Evolutionary conservation across 2,888 invertebrate species (phyloP).

Genomic region (Gibbula magus): DNA sequence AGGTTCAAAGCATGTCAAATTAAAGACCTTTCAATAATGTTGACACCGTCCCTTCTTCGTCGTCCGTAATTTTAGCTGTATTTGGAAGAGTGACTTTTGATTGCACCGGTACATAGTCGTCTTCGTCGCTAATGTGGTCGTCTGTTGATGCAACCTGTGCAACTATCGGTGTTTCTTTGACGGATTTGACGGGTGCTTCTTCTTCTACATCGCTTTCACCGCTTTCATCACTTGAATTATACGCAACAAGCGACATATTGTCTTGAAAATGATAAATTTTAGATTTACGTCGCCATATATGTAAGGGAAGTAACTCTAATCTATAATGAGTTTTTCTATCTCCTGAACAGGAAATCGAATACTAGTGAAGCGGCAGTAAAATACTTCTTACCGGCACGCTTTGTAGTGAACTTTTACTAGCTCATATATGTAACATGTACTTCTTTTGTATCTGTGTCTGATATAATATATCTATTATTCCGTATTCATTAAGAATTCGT

Average conservation of each 20-base stretch:
- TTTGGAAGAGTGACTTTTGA: background rate
- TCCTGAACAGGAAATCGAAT: background rate
- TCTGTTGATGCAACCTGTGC: background rate
- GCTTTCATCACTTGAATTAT: conserved; percentile 57
- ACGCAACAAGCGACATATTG: conserved; percentile 64
- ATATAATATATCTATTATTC: too few species aligned
- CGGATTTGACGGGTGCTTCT: background rate
- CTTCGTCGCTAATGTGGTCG: conserved; percentile 44
- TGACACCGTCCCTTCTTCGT: background rate
- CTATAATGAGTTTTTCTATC: background rate
- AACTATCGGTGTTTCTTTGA: background rate
- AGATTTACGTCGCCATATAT: background rate
- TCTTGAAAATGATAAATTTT: background rate
- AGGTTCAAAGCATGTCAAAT: background rate
- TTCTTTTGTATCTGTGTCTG: too few species aligned
- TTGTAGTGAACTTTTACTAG: background rate
- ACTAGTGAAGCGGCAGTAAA: conserved; percentile 5
- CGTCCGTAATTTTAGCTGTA: background rate
- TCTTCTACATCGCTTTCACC: conserved; percentile 53
- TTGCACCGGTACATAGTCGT: conserved; percentile 31
- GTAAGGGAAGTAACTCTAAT: conserved; percentile 15
- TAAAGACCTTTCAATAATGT: background rate
- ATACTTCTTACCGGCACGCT: background rate
- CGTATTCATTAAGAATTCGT: too few species aligned
- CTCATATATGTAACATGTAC: too few species aligned